Evolutionary conservation across 2,888 invertebrate species (phyloP).

Genomic region (Tricholauxania praeusta): DNA sequence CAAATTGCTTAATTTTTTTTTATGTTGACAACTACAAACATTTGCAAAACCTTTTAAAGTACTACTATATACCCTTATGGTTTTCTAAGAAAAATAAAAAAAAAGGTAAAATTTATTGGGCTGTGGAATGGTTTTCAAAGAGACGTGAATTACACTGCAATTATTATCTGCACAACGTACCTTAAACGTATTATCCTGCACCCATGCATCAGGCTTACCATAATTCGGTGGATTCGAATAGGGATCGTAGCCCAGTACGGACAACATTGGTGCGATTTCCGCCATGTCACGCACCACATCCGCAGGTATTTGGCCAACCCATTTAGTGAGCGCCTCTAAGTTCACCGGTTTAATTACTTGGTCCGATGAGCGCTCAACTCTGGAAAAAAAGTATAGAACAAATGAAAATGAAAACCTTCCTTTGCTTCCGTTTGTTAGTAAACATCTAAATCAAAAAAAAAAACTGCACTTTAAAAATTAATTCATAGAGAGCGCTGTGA

Average conservation of each 20-base stretch:
- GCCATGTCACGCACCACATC: slow-evolving; percentile 95
- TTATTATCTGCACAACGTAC: slow-evolving; percentile 52
- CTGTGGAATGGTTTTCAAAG: slow-evolving; percentile 44
- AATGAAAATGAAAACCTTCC: not conserved
- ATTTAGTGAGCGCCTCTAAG: slow-evolving; percentile 92
- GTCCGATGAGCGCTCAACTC: slow-evolving; percentile 97
- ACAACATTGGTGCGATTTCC: slow-evolving; percentile 94
- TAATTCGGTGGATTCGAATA: slow-evolving; percentile 96
- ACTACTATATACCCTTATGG: too few relatives aligned
- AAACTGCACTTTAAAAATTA: too few relatives aligned
- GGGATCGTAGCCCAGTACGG: slow-evolving; percentile 94
- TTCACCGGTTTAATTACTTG: slow-evolving; percentile 99
- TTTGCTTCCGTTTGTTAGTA: too few relatives aligned
- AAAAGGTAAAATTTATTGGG: slow-evolving; percentile 46
- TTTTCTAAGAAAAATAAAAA: slow-evolving; percentile 39
- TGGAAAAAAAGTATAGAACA: slow-evolving; percentile 64
- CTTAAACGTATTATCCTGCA: slow-evolving; percentile 75
- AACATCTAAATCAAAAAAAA: too few relatives aligned
- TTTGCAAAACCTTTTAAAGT: too few relatives aligned
- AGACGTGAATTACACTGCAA: slow-evolving; percentile 12
- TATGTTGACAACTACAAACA: too few relatives aligned
- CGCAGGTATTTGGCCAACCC: slow-evolving; percentile 89
- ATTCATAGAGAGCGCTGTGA: slow-evolving; percentile 2
- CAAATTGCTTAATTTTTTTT: too few relatives aligned
- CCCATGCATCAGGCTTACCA: slow-evolving; percentile 83